Percentiles rank a stretch among this genome's conserved stretches.
These are phyloP conservation scores for Diarsia mendica DNA, from an alignment of 2,888 invertebrate genomes.

Conservation along the genomic window DNA sequence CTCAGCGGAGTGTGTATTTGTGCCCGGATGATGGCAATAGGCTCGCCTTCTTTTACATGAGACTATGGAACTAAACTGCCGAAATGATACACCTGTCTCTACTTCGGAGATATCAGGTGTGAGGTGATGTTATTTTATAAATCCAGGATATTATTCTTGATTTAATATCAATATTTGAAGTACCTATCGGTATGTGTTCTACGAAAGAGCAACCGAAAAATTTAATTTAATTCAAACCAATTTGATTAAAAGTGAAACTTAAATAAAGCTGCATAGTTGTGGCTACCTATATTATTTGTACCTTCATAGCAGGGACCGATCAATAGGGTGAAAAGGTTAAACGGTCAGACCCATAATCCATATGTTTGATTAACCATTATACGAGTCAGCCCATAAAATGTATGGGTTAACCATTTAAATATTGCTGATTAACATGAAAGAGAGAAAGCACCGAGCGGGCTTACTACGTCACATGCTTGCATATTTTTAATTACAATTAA, in stretches of 20 bases:
- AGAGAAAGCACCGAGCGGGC: not conserved
- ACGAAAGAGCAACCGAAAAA: not conserved
- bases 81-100: too few relatives aligned
- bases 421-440: not conserved
- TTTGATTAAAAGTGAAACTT: not conserved
- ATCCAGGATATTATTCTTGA: not conserved
- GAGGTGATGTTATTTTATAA: too few relatives aligned
- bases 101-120: too few relatives aligned
- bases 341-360: too few relatives aligned
- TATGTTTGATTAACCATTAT: not conserved
- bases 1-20: too few relatives aligned
- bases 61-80: too few relatives aligned
- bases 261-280: not conserved
- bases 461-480: not conserved
- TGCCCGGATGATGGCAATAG: too few relatives aligned
- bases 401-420: not conserved
- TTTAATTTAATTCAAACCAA: not conserved
- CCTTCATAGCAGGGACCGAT: not conserved
- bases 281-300: too few relatives aligned
- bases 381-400: not conserved
- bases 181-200: not conserved
- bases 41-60: too few relatives aligned
- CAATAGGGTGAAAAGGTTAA: not conserved
- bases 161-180: not conserved
- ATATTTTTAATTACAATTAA: not conserved